These are phyloP conservation scores for Hydropsyche tenuis DNA, from an alignment of 1,140 invertebrate genomes.

Conservation along the genomic window DNA sequence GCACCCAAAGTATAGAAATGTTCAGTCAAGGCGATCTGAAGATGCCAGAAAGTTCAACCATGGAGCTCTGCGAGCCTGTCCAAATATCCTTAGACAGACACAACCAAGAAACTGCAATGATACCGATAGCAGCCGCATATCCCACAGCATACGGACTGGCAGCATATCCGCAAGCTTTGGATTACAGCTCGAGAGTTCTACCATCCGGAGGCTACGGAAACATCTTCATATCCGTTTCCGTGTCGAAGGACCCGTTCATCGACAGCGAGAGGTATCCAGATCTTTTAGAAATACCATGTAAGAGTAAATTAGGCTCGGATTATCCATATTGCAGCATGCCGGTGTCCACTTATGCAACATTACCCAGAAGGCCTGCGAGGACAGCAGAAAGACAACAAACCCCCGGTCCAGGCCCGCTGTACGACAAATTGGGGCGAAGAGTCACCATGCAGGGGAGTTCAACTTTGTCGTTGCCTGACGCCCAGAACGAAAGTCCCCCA, in stretches of 20 bases:
- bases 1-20: constrained; percentile 64
- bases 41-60: constrained; percentile 54
- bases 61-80: constrained; percentile 65
- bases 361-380: constrained; percentile 64
- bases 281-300: constrained; percentile 73
- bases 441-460: constrained; percentile 86
- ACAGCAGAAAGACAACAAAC: constrained; percentile 57
- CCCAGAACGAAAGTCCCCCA: constrained; percentile 48
- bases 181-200: constrained; percentile 52
- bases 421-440: constrained; percentile 89
- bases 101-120: constrained; percentile 57
- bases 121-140: constrained; percentile 48
- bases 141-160: constrained; percentile 45
- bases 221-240: constrained; percentile 77
- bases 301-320: constrained; percentile 58
- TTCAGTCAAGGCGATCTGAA: constrained; percentile 64
- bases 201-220: constrained; percentile 64
- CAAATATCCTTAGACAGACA: constrained; percentile 82
- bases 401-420: constrained; percentile 65
- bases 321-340: constrained; percentile 45
- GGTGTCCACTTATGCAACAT: constrained; percentile 67
- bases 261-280: constrained; percentile 76
- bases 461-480: constrained; percentile 78
- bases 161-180: constrained; percentile 54
- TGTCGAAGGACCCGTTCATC: constrained; percentile 70